These are phyloP conservation scores for Anabacerthia variegaticeps DNA, from an alignment of 2,797 vertebrate species.

Conservation along the genomic window DNA sequence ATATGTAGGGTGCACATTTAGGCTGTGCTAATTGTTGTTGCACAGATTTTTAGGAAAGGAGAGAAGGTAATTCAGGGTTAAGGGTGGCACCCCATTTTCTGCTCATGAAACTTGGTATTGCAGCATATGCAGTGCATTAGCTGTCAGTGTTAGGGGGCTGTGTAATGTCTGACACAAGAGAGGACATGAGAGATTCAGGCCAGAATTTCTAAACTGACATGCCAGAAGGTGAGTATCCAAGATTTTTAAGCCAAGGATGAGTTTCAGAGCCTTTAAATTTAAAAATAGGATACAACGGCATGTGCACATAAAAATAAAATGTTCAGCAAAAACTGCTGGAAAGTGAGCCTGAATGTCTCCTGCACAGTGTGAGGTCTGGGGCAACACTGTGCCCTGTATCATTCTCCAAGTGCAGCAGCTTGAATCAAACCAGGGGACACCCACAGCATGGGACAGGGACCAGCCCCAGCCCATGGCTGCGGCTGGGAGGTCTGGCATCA, in stretches of 20 bases:
- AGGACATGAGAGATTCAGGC: not conserved
- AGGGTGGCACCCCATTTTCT: not conserved
- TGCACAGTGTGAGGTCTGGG: not conserved
- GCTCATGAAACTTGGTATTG: not conserved
- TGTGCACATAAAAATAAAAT: not conserved
- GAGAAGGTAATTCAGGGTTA: not conserved
- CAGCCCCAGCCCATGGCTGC: not conserved
- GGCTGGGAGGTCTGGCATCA: not conserved
- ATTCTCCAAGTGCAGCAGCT: not conserved
- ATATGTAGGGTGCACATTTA: not conserved
- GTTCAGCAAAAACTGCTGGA: not conserved
- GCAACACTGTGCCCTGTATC: not conserved
- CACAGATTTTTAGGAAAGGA: not conserved
- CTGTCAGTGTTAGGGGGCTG: not conserved
- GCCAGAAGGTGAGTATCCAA: not conserved
- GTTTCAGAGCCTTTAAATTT: not conserved
- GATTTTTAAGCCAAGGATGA: not conserved
- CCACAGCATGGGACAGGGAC: not conserved
- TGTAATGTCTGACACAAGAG: not conserved
- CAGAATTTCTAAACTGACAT: not conserved
- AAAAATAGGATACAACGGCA: not conserved
- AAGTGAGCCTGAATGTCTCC: not conserved
- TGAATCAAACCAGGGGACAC: not conserved
- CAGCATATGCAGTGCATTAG: not conserved
- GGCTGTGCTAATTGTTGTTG: not conserved